Evolutionary conservation across 1,140 invertebrate species (phyloP), one percentile per base, ranked within the genome.

Genomic region (Orchesella cincta): DNA sequence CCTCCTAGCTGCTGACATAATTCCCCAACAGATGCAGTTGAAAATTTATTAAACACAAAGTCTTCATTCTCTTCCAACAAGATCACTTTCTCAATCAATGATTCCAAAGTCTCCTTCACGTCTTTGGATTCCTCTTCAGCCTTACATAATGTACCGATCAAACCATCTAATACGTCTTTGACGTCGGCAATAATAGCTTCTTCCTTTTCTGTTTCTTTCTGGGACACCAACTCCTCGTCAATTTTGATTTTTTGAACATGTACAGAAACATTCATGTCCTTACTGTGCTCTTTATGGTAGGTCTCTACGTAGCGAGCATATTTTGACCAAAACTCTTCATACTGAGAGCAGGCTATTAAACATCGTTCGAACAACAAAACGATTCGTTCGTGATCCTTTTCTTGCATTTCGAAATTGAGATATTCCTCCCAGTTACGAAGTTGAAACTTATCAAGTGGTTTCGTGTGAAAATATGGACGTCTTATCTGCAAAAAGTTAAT

Each of bases 391-490:
- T 93, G 89, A 81, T 94, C 90, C n/a, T 94, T 95, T 84, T 96
- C 91, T 82, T 92, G 90, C 64, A 97, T 94, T 88, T 98, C 95
- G 88, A 92, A 97, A 84, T 97, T 94, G 3, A 99, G 86, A 86
- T 99, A 99, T 73, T 96, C 92, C 83, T 94, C 93, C 97, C 97
- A 99, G 84, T 98, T 99, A 85, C 96, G 96, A 52, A 99, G 86
- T 84, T 99, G 97, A 78, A 93, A 94, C 35, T 93, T 88, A 86
- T 99, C 97, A 75, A 99, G 85, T 0, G 96, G 95, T 85, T 98
- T 98, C 0, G 98, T 95, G 86, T 99, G 97, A 87, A 99, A 99
- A 86, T 99, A 99, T 0, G 97, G 97, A 28, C 97, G 88, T 86
- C 98, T 97, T 64, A 99, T 98, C 94, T 97, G 81, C 57, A 84